Conservation (phyloP, 2,797 vertebrate genomes). For the Ctenopoma kingsleyae region DNA sequence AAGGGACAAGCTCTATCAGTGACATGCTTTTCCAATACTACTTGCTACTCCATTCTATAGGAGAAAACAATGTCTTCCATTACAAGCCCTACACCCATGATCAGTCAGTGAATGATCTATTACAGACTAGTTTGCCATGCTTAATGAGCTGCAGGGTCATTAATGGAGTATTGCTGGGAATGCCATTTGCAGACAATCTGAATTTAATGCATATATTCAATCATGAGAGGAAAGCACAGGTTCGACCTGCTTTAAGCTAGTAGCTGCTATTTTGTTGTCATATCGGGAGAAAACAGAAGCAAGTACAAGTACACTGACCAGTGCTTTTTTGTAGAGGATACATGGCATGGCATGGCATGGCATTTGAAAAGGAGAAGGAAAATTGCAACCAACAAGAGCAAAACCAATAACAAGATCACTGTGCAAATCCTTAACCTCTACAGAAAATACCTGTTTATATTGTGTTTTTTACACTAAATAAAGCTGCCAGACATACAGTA, state of each 20-base stretch:
- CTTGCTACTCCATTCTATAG: constrained; percentile 71
- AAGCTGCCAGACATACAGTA: neutral
- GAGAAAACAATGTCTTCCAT: constrained; percentile 69
- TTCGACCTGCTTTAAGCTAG: constrained; percentile 30
- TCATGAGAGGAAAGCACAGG: constrained; percentile 33
- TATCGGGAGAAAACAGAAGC: constrained; percentile 31
- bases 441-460: neutral
- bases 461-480: neutral
- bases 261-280: constrained; percentile 29
- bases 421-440: neutral
- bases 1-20: constrained; percentile 43
- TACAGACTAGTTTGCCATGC: constrained; percentile 35
- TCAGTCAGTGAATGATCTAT: constrained; percentile 65
- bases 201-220: constrained; percentile 62
- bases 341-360: constrained; percentile 19
- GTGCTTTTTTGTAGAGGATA: constrained; percentile 24
- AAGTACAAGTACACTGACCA: constrained; percentile 35
- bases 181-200: constrained; percentile 50
- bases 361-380: neutral
- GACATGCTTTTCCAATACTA: constrained; percentile 65
- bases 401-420: neutral
- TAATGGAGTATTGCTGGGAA: constrained; percentile 59
- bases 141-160: constrained; percentile 54
- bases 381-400: neutral
- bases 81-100: constrained; percentile 55